Evolutionary conservation across 2,888 invertebrate species (phyloP).

Genomic region (Zygaena filipendulae): DNA sequence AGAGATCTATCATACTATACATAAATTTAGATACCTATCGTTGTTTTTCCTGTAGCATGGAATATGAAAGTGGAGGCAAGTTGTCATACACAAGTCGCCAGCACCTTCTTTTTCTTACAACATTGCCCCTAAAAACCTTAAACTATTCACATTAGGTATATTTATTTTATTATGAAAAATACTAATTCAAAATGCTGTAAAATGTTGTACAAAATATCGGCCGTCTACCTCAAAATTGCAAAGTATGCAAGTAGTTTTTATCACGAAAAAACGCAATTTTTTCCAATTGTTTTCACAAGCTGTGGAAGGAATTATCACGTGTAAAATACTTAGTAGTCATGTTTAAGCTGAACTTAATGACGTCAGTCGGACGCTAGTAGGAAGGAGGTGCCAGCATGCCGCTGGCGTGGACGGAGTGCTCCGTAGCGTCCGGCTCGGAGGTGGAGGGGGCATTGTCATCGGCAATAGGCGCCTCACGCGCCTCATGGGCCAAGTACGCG

Average conservation of each 20-base stretch:
- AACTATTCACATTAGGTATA: too few species aligned
- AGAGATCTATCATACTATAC: slow-evolving; percentile 54
- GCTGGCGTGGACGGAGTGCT: slow-evolving; percentile 64
- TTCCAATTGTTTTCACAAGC: too few species aligned
- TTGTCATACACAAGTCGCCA: slow-evolving; percentile 56
- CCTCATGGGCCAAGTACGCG: slow-evolving; percentile 50
- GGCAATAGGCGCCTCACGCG: slow-evolving; percentile 42
- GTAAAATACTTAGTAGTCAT: too few species aligned
- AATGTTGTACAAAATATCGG: too few species aligned
- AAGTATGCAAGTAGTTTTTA: too few species aligned
- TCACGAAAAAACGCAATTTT: too few species aligned
- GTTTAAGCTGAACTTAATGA: slow-evolving; percentile 20
- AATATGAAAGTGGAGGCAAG: slow-evolving; percentile 64
- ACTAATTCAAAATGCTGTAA: too few species aligned
- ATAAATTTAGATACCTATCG: slow-evolving; percentile 36
- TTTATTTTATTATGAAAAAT: too few species aligned
- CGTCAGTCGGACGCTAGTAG: slow-evolving; percentile 46
- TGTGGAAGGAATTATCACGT: too few species aligned
- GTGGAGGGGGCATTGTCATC: slow-evolving; percentile 62
- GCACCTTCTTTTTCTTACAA: slow-evolving; percentile 49
- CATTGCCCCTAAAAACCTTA: slow-evolving; percentile 46
- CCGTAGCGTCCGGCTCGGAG: slow-evolving; percentile 70
- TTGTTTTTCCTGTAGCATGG: slow-evolving; percentile 27
- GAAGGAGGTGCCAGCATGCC: slow-evolving; percentile 65
- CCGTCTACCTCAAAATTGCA: too few species aligned